A percentile compares a stretch with the other conserved stretches of the same genome.
Evolutionary conservation across 64 coral and sea anemone species (phyloP).

Genomic region (Pachyseris speciosa): DNA sequence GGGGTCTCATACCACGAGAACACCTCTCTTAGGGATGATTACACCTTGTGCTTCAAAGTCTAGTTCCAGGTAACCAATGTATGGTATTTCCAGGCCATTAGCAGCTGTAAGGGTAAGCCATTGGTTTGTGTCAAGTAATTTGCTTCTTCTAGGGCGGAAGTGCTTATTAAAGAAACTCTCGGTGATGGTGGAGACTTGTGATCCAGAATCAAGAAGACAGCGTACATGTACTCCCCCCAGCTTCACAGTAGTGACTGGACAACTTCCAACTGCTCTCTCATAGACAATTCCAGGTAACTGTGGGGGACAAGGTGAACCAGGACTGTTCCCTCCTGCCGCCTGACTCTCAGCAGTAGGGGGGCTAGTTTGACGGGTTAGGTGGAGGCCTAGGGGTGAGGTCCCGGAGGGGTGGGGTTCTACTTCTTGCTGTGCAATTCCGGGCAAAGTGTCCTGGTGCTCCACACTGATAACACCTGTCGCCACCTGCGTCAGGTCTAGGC

Average conservation of each 20-base stretch:
- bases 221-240: constrained; percentile 43
- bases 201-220: constrained; percentile 69
- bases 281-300: constrained; percentile 39
- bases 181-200: constrained; percentile 58
- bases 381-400: background rate
- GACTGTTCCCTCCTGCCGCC: constrained; percentile 25
- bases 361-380: constrained; percentile 28
- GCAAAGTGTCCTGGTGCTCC: background rate
- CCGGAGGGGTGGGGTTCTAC: background rate
- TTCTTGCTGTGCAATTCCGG: background rate
- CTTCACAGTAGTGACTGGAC: constrained; percentile 52
- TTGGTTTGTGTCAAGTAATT: background rate
- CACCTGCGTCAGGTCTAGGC: background rate
- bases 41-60: background rate
- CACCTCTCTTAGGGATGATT: constrained; percentile 10
- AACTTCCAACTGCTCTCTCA: constrained; percentile 68
- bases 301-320: constrained; percentile 15
- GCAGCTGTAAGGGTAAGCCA: background rate
- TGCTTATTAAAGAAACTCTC: constrained; percentile 67
- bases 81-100: background rate
- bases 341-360: constrained; percentile 35
- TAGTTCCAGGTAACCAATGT: constrained; percentile 7
- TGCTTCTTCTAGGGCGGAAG: constrained; percentile 7
- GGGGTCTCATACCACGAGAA: background rate
- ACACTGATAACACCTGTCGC: background rate